Evolutionary conservation across 2,113 vertebrate genomes (phyloP).

Genomic region (Erythrocercus mccallii): DNA sequence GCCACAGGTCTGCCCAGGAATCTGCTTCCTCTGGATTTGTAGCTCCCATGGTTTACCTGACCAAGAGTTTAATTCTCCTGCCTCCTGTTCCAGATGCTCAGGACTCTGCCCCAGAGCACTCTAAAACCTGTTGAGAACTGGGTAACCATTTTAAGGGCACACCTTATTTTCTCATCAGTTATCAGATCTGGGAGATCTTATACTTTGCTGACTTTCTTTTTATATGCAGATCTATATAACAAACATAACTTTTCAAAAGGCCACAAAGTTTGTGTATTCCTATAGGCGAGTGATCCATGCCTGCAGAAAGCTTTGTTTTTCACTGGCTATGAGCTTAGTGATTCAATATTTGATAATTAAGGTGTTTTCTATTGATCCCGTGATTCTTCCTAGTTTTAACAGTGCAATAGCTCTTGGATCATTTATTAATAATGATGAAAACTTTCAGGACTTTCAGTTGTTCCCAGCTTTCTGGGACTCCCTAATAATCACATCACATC

Average conservation of each 20-base stretch:
- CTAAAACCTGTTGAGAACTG: neutral
- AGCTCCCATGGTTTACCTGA: neutral
- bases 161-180: neutral
- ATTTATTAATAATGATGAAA: neutral
- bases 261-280: neutral
- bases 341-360: neutral
- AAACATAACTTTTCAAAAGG: neutral
- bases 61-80: neutral
- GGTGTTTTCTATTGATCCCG: neutral
- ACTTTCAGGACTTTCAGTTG: neutral
- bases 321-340: neutral
- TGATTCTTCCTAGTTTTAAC: neutral
- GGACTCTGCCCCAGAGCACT: neutral
- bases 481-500: neutral
- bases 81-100: neutral
- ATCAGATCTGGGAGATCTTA: neutral
- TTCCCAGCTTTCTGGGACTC: neutral
- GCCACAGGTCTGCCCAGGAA: neutral
- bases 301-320: neutral
- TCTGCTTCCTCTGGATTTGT: neutral
- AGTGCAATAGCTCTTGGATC: neutral
- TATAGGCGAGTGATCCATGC: neutral
- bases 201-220: neutral
- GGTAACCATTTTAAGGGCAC: neutral
- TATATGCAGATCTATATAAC: neutral